Percentiles rank a stretch among this genome's conserved stretches.
Evolutionary conservation across 2,888 invertebrate species (phyloP).

Genomic region (Cetonia aurata): DNA sequence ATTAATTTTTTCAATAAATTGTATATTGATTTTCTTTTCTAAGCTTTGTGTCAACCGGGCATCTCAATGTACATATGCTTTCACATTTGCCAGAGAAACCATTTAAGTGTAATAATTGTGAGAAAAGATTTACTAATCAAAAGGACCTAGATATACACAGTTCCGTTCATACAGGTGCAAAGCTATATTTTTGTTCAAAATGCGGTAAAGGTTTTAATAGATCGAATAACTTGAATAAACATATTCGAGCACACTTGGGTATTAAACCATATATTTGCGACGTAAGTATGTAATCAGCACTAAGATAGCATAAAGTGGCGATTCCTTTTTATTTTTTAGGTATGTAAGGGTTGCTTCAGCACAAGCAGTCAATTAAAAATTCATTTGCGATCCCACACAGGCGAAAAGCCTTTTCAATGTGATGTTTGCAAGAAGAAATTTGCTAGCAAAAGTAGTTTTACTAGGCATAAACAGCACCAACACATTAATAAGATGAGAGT

Average conservation of each 20-base stretch:
- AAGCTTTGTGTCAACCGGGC: constrained; percentile 21
- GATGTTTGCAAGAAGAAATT: constrained; percentile 24
- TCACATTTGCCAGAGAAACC: constrained; percentile 14
- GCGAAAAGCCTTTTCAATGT: constrained; percentile 11
- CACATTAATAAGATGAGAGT: constrained; percentile 8
- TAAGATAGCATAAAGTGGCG: not conserved
- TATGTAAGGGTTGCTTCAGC: constrained; percentile 18
- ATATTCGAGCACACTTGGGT: constrained; percentile 6
- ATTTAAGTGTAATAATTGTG: constrained; percentile 13
- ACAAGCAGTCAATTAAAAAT: constrained; percentile 24
- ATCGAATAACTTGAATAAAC: constrained; percentile 23
- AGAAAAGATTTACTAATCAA: constrained; percentile 4
- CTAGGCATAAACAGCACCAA: constrained; percentile 15
- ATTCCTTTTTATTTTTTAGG: not conserved
- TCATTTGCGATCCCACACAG: constrained; percentile 8
- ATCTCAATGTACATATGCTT: constrained; percentile 22
- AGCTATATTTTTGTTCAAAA: constrained; percentile 6
- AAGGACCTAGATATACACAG: constrained; percentile 20
- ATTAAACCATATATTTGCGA: constrained; percentile 22
- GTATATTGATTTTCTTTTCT: not conserved
- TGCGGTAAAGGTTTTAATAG: constrained; percentile 21
- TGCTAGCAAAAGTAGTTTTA: not conserved
- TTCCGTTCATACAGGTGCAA: constrained; percentile 5
- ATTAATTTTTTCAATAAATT: too few species aligned
- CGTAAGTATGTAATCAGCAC: constrained; percentile 2